These are phyloP conservation scores for Gisinianus flammeolus DNA, from an alignment of 2,888 invertebrate species.

Conservation along the genomic window DNA sequence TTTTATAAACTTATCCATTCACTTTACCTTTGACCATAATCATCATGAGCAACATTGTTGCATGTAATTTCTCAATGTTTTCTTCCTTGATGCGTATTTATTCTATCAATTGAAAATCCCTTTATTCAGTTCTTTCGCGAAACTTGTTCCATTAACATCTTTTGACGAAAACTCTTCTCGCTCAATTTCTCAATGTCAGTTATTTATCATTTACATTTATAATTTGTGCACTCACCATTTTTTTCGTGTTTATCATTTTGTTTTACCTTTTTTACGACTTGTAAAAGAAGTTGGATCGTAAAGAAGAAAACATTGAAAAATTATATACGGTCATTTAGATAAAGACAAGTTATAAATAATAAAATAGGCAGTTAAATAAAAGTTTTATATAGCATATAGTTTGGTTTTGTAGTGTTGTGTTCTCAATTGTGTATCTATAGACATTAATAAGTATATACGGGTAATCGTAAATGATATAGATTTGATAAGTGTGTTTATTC, in stretches of 20 bases:
- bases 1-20: not conserved
- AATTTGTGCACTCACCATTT: too few relatives aligned
- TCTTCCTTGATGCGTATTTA: not conserved
- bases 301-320: too few relatives aligned
- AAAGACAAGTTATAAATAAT: too few relatives aligned
- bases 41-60: not conserved
- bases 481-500: not conserved
- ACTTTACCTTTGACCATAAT: not conserved
- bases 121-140: not conserved
- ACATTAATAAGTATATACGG: not conserved
- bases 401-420: not conserved
- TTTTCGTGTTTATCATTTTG: too few relatives aligned
- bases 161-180: not conserved
- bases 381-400: too few relatives aligned
- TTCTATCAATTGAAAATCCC: not conserved
- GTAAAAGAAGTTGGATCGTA: too few relatives aligned
- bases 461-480: not conserved
- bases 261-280: too few relatives aligned
- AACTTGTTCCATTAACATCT: not conserved
- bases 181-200: not conserved
- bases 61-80: not conserved
- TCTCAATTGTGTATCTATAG: not conserved
- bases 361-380: too few relatives aligned
- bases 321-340: too few relatives aligned
- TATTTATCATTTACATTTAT: not conserved